Base-by-base conservation (phyloP, 30 jellyfish, hydroid and myxozoan species). In the Aurelia aurita region DNA sequence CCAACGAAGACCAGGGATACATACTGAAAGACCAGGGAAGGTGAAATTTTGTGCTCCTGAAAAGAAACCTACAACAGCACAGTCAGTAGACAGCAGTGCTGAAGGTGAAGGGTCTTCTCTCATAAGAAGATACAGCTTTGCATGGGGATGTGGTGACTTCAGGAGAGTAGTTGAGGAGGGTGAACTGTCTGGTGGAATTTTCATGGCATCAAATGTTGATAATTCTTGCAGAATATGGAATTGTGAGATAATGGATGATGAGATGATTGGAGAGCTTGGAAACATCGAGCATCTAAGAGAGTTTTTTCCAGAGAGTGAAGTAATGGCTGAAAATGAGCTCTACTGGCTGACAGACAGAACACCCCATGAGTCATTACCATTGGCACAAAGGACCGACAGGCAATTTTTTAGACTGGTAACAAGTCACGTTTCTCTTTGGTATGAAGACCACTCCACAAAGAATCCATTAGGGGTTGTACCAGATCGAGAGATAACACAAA, bases 301-400 rank as follows among this genome's bases (percentile, higher is more conserved):
- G 11, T 65, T 78, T 51, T 44, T 89, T 10, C 97, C 97, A 43
- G 85, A 72, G 27, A 69, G 77, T 65, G 86, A 80, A 63, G n/a
- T 43, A 9, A 73, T 89, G 97, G 35, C 74, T 16, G 53, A 44
- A 59, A 89, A 89, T 43, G 54, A 47, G 27, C 9, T 89, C 16
- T 89, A 89, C 58, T 89, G 97, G 97, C 51, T 89, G 49, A 89
- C 97, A 29, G 95, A 89, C 65, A 82, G 97, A 15, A 89, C 97
- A 32, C 97, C 97, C 8, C 97, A 89, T 57, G 97, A 80, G 80
- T 89, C 97, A 3, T 69, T 89, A 19, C 95, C 88, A 12, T 54
- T 89, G 66, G 27, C 69, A 26, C 34, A 89, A 31, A 32, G 68
- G 16, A 79, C 85, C 5, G 23, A 81, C 74, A 61, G 97, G 27